Percentiles rank a stretch among this genome's conserved stretches.
phyloP scores from a whole-genome alignment of 2,797 vertebrate genomes.

The Spinus pinus region DNA sequence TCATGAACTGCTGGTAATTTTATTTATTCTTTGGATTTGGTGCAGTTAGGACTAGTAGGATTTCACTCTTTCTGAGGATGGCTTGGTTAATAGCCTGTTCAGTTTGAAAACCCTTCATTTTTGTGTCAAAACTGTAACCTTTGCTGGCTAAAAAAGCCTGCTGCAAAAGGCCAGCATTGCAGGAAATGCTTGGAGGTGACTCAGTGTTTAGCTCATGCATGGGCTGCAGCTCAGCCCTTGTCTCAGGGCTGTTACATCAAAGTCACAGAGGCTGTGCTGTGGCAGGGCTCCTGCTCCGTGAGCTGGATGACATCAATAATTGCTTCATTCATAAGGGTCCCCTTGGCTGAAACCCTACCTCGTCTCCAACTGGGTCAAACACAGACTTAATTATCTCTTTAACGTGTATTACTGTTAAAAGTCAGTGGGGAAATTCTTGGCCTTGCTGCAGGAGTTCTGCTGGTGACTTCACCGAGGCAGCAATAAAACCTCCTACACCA shows the following conservation, averaged over 20 bases:
- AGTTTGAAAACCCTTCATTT: neutral
- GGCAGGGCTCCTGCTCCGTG: neutral
- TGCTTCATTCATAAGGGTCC: neutral
- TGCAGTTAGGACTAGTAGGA: neutral
- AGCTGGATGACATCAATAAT: neutral
- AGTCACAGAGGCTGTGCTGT: neutral
- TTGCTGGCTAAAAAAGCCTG: neutral
- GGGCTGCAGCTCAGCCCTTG: neutral
- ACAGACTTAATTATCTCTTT: neutral
- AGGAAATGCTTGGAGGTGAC: neutral
- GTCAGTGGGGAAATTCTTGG: neutral
- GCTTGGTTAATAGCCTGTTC: neutral
- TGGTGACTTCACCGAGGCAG: neutral
- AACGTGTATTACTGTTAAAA: neutral
- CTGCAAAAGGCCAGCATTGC: neutral
- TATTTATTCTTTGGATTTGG: neutral
- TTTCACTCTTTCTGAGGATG: neutral
- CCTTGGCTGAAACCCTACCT: neutral
- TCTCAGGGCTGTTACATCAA: neutral
- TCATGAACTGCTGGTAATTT: neutral
- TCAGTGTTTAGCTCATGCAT: neutral
- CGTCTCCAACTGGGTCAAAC: neutral
- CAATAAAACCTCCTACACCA: neutral
- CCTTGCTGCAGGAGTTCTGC: neutral
- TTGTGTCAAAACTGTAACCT: neutral